Base-by-base conservation (phyloP, 1,140 invertebrate genomes). In the Streblospio benedicti region DNA sequence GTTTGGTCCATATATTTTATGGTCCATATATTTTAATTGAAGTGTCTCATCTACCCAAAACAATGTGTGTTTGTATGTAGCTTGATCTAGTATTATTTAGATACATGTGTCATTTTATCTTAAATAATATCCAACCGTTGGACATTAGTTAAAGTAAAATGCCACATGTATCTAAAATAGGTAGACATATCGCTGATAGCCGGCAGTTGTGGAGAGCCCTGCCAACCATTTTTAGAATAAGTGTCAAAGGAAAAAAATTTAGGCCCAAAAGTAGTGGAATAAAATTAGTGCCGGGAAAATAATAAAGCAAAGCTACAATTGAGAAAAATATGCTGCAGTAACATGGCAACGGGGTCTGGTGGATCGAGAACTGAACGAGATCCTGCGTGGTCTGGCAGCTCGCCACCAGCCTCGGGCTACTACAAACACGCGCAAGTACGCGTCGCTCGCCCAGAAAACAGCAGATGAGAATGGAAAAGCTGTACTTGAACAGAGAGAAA, bases 331-430 rank as follows among this genome's bases (percentile, higher is more conserved):
- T 35, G 16, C 53, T 59, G 41, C 62, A 79, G 75, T 76, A 49
- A 68, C 72, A 41, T 79, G 76, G 76, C 76, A 78, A 58, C 50
- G 74, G 27, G 76, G 76, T 20, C 62, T 79, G 5, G 71, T 73
- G 20, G 76, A 79, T 52, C 60, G 74, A 64, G 77, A 79, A 62
- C 71, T 79, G 2, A 74, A 74, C 55, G 72, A 74, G 31, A 61
- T 78, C 9, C 61, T 78, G 16, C 64, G 65, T 31, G 71, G 73
- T 1, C n/a, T 62, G 3, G 51, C 59, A 4, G 59, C 44, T 12
- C 59, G 47, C 16, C 66, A 65, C 32, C 43, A 62, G 27, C 32
- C 25, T 16, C 14, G 41, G 3, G 20, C 52, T 23, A 52, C 23
- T 38, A n/a, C 33, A 16, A 20, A 49, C 4, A 52, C 32, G 9